Percentiles rank a stretch among this genome's conserved stretches.
Conservation (phyloP, 2,113 vertebrate species). For the Circaetus gallicus region DNA sequence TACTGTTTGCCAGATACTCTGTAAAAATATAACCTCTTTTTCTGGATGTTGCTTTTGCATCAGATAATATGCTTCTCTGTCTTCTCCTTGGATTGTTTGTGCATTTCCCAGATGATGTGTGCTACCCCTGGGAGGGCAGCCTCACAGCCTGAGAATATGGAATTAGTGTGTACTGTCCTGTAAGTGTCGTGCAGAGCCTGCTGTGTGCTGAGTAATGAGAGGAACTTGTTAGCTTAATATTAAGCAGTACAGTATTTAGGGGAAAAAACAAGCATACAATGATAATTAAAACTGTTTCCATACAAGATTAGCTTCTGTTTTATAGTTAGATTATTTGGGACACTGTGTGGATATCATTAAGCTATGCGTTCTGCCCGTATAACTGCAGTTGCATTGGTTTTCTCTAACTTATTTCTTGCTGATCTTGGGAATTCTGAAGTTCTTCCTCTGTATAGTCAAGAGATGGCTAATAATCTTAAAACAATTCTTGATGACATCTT, state of each 20-base stretch:
- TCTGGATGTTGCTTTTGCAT: background rate
- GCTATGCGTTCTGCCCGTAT: background rate
- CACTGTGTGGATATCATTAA: background rate
- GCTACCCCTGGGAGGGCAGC: background rate
- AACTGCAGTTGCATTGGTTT: background rate
- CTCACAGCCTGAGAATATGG: background rate
- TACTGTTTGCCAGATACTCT: background rate
- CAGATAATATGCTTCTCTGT: background rate
- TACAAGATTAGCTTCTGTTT: background rate
- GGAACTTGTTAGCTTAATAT: background rate
- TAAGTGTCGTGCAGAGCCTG: background rate
- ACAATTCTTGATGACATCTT: background rate
- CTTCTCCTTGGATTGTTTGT: background rate
- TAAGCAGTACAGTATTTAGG: background rate
- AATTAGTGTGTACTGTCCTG: background rate
- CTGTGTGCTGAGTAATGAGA: background rate
- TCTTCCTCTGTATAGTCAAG: background rate
- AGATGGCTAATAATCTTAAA: background rate
- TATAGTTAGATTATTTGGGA: background rate
- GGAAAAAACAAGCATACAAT: background rate
- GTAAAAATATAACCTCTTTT: background rate
- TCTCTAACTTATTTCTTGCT: background rate
- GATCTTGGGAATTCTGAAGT: background rate
- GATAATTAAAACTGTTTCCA: background rate
- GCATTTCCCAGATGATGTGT: background rate